A percentile compares a stretch with the other conserved stretches of the same genome.
Conservation (phyloP, 35 echinoderm and acorn worm genomes). For the Apostichopus japonicus region DNA sequence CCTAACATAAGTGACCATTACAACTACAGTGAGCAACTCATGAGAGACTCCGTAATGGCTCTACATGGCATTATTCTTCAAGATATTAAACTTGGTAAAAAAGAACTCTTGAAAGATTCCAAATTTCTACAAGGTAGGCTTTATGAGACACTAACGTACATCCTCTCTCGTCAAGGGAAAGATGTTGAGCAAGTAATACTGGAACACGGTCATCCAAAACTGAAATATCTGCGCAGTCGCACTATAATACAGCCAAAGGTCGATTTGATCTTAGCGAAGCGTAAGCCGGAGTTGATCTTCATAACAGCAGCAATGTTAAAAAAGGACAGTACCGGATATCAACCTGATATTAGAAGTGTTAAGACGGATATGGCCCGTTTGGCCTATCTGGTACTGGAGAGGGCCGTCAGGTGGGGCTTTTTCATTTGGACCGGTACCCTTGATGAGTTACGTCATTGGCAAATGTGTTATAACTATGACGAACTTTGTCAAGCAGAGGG, state of each 20-base stretch:
- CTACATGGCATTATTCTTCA: conserved; percentile 92
- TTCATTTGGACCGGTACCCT: conserved; percentile 87
- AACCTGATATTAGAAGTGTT: conserved; percentile 75
- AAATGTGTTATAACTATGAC: conserved; percentile 73
- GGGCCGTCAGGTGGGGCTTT: conserved; percentile 83
- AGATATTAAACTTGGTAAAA: conserved; percentile 93
- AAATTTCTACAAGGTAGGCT: conserved; percentile 87
- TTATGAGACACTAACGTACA: conserved; percentile 90
- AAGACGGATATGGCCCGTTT: conserved; percentile 88
- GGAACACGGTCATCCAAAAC: conserved; percentile 79
- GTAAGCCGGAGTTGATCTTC: conserved; percentile 72
- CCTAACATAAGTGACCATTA: conserved; percentile 91
- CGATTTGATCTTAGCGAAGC: conserved; percentile 81
- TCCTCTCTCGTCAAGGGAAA: conserved; percentile 85
- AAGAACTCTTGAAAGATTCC: conserved; percentile 87
- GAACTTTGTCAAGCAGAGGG: conserved; percentile 73
- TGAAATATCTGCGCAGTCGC: conserved; percentile 80
- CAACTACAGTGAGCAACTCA: conserved; percentile 88
- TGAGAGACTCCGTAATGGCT: conserved; percentile 82
- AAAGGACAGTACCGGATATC: conserved; percentile 75
- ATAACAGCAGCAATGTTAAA: conserved; percentile 73
- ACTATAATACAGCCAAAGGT: conserved; percentile 87
- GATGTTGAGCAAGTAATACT: conserved; percentile 86
- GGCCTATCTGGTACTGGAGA: conserved; percentile 83
- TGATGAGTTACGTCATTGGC: conserved; percentile 78